Conservation (phyloP, 2,888 invertebrate genomes). For the Synergus gifuensis region DNA sequence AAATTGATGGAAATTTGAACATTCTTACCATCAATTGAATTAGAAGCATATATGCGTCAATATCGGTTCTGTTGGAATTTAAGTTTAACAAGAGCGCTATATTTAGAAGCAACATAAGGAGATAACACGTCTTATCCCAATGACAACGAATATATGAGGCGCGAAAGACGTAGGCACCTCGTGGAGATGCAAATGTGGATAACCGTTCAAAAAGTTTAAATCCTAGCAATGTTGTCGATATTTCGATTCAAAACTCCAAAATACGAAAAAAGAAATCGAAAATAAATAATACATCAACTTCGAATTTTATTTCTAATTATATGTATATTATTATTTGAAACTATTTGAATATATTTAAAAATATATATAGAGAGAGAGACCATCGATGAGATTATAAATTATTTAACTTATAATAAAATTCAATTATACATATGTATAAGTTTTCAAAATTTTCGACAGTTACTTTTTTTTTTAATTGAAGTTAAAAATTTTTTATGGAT, state of each 20-base stretch:
- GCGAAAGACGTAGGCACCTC: constrained; percentile 12
- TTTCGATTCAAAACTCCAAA: not conserved
- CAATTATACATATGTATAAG: too few species aligned
- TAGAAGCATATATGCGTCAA: not conserved
- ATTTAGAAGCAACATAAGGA: constrained; percentile 35
- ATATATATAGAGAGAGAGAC: too few species aligned
- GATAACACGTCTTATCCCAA: constrained; percentile 28
- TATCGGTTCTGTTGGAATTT: constrained; percentile 15
- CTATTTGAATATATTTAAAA: not conserved
- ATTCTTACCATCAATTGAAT: not conserved
- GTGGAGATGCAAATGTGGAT: constrained; percentile 10
- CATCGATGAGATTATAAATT: too few species aligned
- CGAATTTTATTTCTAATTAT: too few species aligned
- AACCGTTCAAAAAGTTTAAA: constrained; percentile 18
- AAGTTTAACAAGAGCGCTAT: constrained; percentile 26
- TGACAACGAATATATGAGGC: not conserved
- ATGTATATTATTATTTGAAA: too few species aligned
- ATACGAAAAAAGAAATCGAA: not conserved
- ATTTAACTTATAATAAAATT: too few species aligned
- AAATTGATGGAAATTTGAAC: not conserved
- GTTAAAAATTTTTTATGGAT: not conserved
- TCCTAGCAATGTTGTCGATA: not conserved
- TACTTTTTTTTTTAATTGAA: not conserved
- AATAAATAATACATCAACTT: not conserved
- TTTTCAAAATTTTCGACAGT: not conserved